Base-by-base conservation (phyloP, 2,113 vertebrate genomes). In the Stigmatopora nigra region DNA sequence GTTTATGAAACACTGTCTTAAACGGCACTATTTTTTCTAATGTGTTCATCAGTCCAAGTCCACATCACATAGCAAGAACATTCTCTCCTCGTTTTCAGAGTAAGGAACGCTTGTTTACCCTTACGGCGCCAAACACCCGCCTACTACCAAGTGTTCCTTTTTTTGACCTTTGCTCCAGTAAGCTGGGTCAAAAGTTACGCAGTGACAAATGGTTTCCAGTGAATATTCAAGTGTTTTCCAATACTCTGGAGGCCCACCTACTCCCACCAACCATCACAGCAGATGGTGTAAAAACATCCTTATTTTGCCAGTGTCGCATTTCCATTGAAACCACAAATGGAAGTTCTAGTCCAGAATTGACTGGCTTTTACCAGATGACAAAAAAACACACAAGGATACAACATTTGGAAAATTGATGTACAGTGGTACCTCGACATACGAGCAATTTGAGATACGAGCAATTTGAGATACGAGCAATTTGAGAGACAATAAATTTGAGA, bases 101-200 rank as follows among this genome's bases (percentile, higher is more conserved):
- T 3, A 14, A 49, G 13, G 13, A 16, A 48, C 14, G 45, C 64
- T 66, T 63, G 64, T 67, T 72, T 68, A 77, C 61, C 38, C 52
- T 44, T 2, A 12, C 3, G 38, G 11, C 12, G 19, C 9, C 59
- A 22, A 44, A 20, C 41, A 38, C 17, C 16, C 5, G 31, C 52
- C 69, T 60, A 51, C 57, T 35, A 13, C 60, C 14, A 64, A 56
- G 36, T n/a, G 57, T 76, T 59, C 65, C 58, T n/a, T 31, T 31
- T 64, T n/a, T n/a, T 79, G 80, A 86, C 84, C 83, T 82, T 66
- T 86, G 80, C 64, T 72, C 77, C 57, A 76, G 55, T 80, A 70
- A 71, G 78, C 82, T 67, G 66, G 31, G 10, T 65, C 72, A 72
- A 8, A 16, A 76, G 78, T 77, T 64, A 47, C 15, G 9, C 67